Evolutionary conservation across 1,140 invertebrate species (phyloP).

Genomic region (Tenebrio molitor): DNA sequence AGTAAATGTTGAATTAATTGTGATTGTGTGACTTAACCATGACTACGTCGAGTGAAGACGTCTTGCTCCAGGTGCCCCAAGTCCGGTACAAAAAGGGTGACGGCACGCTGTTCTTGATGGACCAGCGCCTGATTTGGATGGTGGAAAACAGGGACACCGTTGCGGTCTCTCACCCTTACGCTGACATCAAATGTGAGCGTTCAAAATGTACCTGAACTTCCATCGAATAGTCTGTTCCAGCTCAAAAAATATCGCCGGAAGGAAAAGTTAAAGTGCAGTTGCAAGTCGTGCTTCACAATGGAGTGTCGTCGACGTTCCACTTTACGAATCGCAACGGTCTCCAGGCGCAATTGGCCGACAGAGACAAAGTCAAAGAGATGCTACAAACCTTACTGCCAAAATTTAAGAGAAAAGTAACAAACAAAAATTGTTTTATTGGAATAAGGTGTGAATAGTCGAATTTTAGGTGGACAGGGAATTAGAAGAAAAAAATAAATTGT

Average conservation of each 20-base stretch:
- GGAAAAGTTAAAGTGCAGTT: constrained; percentile 98
- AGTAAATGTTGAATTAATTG: background rate
- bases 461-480: constrained; percentile 86
- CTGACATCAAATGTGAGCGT: constrained; percentile 93
- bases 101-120: constrained; percentile 96
- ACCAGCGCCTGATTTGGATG: constrained; percentile 96
- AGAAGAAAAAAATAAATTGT: constrained; percentile 88
- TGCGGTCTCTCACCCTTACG: constrained; percentile 92
- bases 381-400: constrained; percentile 94
- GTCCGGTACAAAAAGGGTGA: constrained; percentile 97
- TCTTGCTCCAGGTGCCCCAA: constrained; percentile 90
- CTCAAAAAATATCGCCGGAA: constrained; percentile 98
- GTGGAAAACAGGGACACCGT: constrained; percentile 92
- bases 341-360: constrained; percentile 87
- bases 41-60: constrained; percentile 92
- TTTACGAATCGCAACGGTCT: constrained; percentile 92
- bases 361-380: constrained; percentile 94
- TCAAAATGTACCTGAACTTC: background rate
- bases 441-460: too few species aligned
- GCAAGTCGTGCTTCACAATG: constrained; percentile 97
- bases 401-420: constrained; percentile 86
- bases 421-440: too few species aligned
- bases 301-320: constrained; percentile 96
- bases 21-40: constrained; percentile 66
- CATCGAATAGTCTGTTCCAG: constrained; percentile 70